phyloP scores from a whole-genome alignment of 1,140 invertebrate genomes.

The Trialeurodes vaporariorum region DNA sequence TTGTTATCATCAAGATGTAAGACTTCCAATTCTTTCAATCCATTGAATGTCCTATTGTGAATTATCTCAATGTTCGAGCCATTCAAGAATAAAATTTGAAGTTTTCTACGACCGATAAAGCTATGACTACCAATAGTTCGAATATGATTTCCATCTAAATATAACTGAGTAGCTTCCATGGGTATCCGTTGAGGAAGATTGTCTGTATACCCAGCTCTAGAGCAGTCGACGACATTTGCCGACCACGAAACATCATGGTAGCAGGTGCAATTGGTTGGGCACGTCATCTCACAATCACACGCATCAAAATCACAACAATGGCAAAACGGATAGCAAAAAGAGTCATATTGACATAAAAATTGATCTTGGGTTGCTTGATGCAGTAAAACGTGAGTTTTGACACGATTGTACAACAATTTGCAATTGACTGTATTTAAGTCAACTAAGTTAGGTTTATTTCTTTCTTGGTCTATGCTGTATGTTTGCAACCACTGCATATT shows the following conservation, averaged over 20 bases:
- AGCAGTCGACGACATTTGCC: conserved; percentile 84
- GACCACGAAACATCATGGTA: conserved; percentile 87
- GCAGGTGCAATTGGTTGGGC: conserved; percentile 79
- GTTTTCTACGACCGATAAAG: conserved; percentile 77
- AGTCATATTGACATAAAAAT: conserved; percentile 82
- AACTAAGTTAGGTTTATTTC: conserved; percentile 74
- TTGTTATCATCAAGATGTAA: conserved; percentile 72
- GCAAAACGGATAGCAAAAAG: conserved; percentile 73
- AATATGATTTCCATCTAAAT: conserved; percentile 79
- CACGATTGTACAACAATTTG: conserved; percentile 71
- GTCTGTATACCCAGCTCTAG: conserved; percentile 54
- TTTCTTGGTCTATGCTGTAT: conserved; percentile 60
- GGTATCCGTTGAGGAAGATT: conserved; percentile 70
- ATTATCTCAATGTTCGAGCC: conserved; percentile 72
- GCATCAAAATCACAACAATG: conserved; percentile 90
- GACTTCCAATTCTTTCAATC: conserved; percentile 64
- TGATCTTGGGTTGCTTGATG: conserved; percentile 73
- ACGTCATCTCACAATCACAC: conserved; percentile 91
- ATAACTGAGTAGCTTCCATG: conserved; percentile 83
- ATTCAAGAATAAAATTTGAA: conserved; percentile 73
- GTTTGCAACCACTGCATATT: conserved; percentile 74
- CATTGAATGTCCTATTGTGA: conserved; percentile 83
- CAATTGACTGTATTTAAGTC: conserved; percentile 81
- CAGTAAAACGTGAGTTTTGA: conserved; percentile 61
- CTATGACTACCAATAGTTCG: conserved; percentile 64